Percentiles rank a stretch among this genome's conserved stretches.
Evolutionary conservation across 2,888 invertebrate genomes (phyloP).

Genomic region (Epinotia ramella): DNA sequence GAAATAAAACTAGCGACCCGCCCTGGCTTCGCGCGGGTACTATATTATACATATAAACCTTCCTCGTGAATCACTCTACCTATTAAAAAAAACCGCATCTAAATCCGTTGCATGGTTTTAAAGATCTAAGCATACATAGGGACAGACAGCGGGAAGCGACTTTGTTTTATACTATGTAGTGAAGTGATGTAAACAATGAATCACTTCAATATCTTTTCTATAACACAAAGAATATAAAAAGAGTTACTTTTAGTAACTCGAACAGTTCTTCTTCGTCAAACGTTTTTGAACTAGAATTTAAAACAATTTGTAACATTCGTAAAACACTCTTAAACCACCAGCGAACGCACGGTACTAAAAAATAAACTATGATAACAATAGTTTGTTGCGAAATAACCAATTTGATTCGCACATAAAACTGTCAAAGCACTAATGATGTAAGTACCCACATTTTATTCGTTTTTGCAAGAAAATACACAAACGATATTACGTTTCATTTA

Average conservation of each 20-base stretch:
- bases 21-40: no score
- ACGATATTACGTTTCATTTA: background rate
- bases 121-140: no score
- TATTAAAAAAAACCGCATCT: no score
- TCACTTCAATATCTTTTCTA: no score
- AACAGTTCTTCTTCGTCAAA: constrained; percentile 6
- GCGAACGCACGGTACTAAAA: constrained; percentile 7
- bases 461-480: background rate
- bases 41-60: no score
- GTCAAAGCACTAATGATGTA: constrained; percentile 2
- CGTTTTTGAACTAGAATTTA: constrained; percentile 14
- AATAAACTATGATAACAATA: constrained; percentile 20
- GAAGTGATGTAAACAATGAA: no score
- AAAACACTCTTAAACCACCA: constrained; percentile 7
- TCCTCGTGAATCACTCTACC: no score
- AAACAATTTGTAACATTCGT: constrained; percentile 27
- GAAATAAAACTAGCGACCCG: no score
- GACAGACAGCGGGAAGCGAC: no score
- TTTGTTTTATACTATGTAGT: no score
- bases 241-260: constrained; percentile 20
- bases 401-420: constrained; percentile 15
- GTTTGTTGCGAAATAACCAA: constrained; percentile 11
- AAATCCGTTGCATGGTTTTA: no score
- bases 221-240: background rate
- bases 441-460: constrained; percentile 32